These are phyloP conservation scores for Temnothorax ravouxi DNA, from an alignment of 2,888 invertebrate species.

Conservation along the genomic window DNA sequence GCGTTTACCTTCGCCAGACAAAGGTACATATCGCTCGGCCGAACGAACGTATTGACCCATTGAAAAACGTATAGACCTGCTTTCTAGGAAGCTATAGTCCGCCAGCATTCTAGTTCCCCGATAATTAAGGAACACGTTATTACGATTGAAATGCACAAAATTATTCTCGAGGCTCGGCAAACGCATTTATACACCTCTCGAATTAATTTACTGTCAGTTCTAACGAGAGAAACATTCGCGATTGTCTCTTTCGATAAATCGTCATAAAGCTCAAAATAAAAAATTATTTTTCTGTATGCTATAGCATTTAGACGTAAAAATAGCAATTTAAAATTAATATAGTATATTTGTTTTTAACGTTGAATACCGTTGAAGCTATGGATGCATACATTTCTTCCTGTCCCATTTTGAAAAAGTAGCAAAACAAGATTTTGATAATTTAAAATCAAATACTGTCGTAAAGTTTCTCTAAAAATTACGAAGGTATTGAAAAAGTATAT, in stretches of 20 bases:
- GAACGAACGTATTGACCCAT: slow-evolving; percentile 42
- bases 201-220: neutral
- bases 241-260: neutral
- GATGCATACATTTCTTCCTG: neutral
- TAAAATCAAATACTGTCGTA: neutral
- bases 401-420: neutral
- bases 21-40: neutral
- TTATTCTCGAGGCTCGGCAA: neutral
- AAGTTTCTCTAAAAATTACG: neutral
- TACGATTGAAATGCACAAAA: neutral
- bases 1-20: neutral
- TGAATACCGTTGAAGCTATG: neutral
- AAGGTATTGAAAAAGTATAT: neutral
- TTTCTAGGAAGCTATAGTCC: neutral
- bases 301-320: neutral
- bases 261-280: neutral
- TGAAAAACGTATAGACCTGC: slow-evolving; percentile 30
- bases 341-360: neutral
- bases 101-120: neutral
- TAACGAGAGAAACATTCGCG: neutral
- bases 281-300: neutral
- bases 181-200: neutral
- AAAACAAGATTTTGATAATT: neutral
- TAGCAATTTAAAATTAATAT: neutral
- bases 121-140: slow-evolving; percentile 21